phyloP scores from a whole-genome alignment of 2,113 vertebrate species.

The Colaptes auratus region DNA sequence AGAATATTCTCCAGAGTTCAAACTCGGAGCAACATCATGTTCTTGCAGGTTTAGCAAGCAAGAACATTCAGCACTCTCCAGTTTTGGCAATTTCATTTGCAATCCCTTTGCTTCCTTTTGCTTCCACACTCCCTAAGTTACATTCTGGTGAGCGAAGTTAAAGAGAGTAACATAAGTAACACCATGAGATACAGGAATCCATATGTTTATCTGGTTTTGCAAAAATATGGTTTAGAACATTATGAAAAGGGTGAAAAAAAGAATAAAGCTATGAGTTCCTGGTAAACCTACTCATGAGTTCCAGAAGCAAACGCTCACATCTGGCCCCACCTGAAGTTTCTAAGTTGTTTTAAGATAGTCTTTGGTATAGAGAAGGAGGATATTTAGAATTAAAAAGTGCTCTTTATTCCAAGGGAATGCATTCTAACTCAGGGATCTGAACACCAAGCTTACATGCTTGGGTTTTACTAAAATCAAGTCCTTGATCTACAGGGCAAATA shows the following conservation, averaged over 20 bases:
- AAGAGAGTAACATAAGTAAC: neutral
- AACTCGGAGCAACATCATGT: neutral
- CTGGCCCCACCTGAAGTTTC: neutral
- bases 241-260: neutral
- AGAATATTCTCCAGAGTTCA: neutral
- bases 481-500: conserved; percentile 30
- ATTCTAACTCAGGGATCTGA: neutral
- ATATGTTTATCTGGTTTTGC: neutral
- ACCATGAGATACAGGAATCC: accelerated
- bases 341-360: neutral
- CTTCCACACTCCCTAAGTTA: neutral
- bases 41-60: neutral
- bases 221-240: neutral
- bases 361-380: neutral
- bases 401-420: neutral
- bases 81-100: neutral
- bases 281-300: neutral
- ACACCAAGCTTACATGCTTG: neutral
- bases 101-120: neutral
- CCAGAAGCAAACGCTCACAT: neutral
- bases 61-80: neutral
- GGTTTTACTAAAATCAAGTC: neutral
- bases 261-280: neutral
- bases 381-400: neutral
- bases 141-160: neutral